Evolutionary conservation across 2,888 invertebrate species (phyloP).

Genomic region (Zaprionus obscuricornis): DNA sequence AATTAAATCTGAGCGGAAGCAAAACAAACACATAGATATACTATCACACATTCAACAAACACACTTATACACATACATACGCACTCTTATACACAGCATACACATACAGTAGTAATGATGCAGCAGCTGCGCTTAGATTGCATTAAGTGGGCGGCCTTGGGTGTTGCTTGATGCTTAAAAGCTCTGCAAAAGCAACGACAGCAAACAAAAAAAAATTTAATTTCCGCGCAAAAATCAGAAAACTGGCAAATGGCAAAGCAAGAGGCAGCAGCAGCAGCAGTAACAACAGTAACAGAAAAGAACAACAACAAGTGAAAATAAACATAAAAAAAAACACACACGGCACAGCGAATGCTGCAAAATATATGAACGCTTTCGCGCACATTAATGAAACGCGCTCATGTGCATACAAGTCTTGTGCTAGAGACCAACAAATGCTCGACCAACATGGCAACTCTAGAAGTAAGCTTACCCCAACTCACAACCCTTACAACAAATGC

Average conservation of each 20-base stretch:
- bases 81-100: slow-evolving; percentile 21
- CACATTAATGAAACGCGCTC: slow-evolving; percentile 65
- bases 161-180: slow-evolving; percentile 23
- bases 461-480: slow-evolving; percentile 4
- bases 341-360: slow-evolving; percentile 44
- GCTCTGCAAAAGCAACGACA: slow-evolving; percentile 38
- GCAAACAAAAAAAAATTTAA: slow-evolving; percentile 68
- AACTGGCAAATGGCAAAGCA: slow-evolving; percentile 62
- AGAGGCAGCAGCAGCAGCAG: slow-evolving; percentile 30
- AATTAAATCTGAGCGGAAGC: slow-evolving; percentile 79
- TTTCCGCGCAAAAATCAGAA: slow-evolving; percentile 71
- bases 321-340: slow-evolving; percentile 24
- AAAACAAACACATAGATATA: slow-evolving; percentile 44
- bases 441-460: slow-evolving; percentile 3
- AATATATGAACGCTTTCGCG: slow-evolving; percentile 60
- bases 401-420: slow-evolving; percentile 32
- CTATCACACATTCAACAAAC: no score
- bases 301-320: slow-evolving; percentile 8
- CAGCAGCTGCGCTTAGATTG: slow-evolving; percentile 80
- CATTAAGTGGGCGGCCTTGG: slow-evolving; percentile 71
- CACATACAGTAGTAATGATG: slow-evolving; percentile 67
- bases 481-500: no score
- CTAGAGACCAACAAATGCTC: slow-evolving; percentile 22
- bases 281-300: slow-evolving; percentile 4
- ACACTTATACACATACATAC: slow-evolving; percentile 19